A percentile compares a stretch with the other conserved stretches of the same genome.
phyloP scores from a whole-genome alignment of 2,797 vertebrate genomes.

The Pygocentrus nattereri region DNA sequence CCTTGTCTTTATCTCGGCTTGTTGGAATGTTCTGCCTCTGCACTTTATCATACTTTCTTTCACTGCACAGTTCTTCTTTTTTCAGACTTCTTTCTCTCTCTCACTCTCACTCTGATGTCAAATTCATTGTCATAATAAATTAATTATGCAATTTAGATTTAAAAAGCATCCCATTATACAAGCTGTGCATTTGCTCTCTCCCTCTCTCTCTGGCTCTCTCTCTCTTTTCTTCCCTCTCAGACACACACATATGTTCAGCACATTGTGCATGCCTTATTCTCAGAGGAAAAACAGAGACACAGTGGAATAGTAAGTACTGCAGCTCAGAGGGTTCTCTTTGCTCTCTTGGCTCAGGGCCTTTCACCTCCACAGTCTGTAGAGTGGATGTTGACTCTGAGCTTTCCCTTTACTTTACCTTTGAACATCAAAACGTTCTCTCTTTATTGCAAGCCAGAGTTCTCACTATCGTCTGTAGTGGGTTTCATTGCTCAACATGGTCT shows the following conservation, averaged over 20 bases:
- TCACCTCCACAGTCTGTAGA: not conserved
- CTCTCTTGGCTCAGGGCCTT: not conserved
- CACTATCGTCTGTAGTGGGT: not conserved
- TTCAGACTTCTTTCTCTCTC: not conserved
- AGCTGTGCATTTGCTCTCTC: not conserved
- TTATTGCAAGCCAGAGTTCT: not conserved
- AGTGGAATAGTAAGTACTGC: not conserved
- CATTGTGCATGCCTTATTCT: conserved; percentile 27
- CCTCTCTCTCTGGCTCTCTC: not conserved
- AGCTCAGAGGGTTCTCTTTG: not conserved
- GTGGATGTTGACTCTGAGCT: conserved; percentile 2
- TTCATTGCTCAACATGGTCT: not conserved
- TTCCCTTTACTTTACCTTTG: not conserved
- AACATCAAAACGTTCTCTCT: not conserved
- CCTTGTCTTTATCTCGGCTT: conserved; percentile 6
- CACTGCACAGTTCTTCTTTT: conserved; percentile 8
- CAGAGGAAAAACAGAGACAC: not conserved
- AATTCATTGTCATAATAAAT: no score
- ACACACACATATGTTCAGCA: conserved; percentile 52
- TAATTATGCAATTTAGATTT: no score
- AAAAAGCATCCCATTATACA: no score
- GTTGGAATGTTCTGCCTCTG: conserved; percentile 50
- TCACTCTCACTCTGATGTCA: not conserved
- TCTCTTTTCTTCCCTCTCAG: not conserved
- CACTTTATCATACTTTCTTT: conserved; percentile 26